A percentile compares a stretch with the other conserved stretches of the same genome.
phyloP scores from a whole-genome alignment of 1,140 invertebrate genomes.

The Drosophila ercepeae region DNA sequence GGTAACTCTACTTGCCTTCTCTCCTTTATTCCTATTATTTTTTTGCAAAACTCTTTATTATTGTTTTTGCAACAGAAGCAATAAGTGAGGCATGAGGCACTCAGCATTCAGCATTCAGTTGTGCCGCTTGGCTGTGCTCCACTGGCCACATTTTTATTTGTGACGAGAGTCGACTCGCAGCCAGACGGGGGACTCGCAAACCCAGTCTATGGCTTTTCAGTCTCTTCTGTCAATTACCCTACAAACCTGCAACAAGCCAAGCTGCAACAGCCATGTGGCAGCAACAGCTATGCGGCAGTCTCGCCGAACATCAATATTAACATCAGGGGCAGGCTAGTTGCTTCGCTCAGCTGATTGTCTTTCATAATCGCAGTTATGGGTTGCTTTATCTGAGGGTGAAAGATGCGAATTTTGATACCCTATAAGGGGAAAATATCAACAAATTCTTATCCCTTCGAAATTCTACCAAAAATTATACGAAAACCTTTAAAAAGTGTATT shows the following conservation, averaged over 20 bases:
- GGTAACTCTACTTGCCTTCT: slow-evolving; percentile 31
- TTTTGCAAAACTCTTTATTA: slow-evolving; percentile 15
- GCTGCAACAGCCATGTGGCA: slow-evolving; percentile 12
- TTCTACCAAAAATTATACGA: too few relatives aligned
- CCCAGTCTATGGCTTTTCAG: slow-evolving; percentile 33
- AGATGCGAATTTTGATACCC: slow-evolving; percentile 8
- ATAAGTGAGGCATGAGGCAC: slow-evolving; percentile 64
- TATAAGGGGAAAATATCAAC: not conserved
- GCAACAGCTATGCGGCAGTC: slow-evolving; percentile 4
- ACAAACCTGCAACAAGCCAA: slow-evolving; percentile 76
- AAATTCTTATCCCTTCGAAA: too few relatives aligned
- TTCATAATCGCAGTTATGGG: slow-evolving; percentile 68
- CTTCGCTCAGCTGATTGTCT: slow-evolving; percentile 72
- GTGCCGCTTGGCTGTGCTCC: slow-evolving; percentile 75
- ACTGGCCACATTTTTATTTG: slow-evolving; percentile 60
- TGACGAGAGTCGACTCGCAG: slow-evolving; percentile 21
- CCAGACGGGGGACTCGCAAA: slow-evolving; percentile 11
- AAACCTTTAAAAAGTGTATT: too few relatives aligned
- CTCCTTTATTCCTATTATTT: not conserved
- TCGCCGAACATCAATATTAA: slow-evolving; percentile 25
- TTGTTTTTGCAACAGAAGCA: slow-evolving; percentile 54
- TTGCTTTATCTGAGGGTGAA: slow-evolving; percentile 1
- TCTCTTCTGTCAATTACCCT: slow-evolving; percentile 76
- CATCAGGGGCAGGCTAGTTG: slow-evolving; percentile 12
- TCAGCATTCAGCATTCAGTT: too few relatives aligned